Conservation (phyloP, 2,113 vertebrate genomes). For the Tachysurus fulvidraco region DNA sequence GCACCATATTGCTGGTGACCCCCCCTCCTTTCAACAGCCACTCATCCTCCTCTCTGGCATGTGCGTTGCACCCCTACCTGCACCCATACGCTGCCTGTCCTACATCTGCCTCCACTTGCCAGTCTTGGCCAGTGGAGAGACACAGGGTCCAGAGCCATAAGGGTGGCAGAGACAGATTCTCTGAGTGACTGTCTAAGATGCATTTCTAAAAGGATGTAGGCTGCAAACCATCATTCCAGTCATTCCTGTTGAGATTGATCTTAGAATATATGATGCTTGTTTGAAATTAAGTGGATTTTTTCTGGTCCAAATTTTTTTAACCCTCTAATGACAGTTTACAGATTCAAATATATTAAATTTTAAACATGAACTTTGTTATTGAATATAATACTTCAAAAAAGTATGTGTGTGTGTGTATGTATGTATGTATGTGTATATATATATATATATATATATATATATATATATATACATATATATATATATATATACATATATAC, state of each 20-base stretch:
- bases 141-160: conserved; percentile 35
- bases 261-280: neutral
- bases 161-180: conserved; percentile 54
- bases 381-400: neutral
- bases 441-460: neutral
- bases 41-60: conserved; percentile 49
- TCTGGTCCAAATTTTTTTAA: neutral
- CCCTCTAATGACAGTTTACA: neutral
- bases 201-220: conserved; percentile 43
- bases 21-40: conserved; percentile 25
- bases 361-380: neutral
- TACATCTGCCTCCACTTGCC: conserved; percentile 40
- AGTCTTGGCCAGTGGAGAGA: conserved; percentile 42
- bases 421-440: neutral
- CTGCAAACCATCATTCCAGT: neutral
- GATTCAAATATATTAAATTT: neutral
- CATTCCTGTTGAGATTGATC: neutral
- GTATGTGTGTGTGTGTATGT: too few species aligned
- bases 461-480: neutral
- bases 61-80: conserved; percentile 36
- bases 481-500: neutral
- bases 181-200: conserved; percentile 54
- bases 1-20: conserved; percentile 51
- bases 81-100: conserved; percentile 38
- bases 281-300: neutral